Conservation (phyloP, 2,888 invertebrate genomes). For the Aphidoletes aphidimyza region DNA sequence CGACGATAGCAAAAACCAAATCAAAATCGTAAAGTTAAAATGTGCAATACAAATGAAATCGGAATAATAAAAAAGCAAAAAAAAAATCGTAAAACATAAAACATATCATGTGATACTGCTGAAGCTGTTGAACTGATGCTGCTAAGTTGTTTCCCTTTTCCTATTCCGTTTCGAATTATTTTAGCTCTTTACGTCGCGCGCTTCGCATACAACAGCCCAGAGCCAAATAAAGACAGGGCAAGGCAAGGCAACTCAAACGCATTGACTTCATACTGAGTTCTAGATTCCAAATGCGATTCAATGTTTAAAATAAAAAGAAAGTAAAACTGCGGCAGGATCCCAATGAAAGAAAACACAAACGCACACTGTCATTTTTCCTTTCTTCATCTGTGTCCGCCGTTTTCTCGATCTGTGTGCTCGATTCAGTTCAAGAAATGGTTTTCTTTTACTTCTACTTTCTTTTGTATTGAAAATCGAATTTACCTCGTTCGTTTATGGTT, state of each 20-base stretch:
- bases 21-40: slow-evolving; percentile 41
- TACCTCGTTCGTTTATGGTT: slow-evolving; percentile 33
- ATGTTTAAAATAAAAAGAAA: neutral
- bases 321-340: neutral
- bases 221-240: no score
- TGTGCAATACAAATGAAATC: slow-evolving; percentile 6
- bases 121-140: slow-evolving; percentile 35
- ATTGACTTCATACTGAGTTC: neutral
- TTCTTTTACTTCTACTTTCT: slow-evolving; percentile 31
- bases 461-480: slow-evolving; percentile 44
- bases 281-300: slow-evolving; percentile 11
- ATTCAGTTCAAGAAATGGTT: neutral
- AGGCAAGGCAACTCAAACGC: no score
- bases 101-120: neutral
- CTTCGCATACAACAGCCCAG: neutral
- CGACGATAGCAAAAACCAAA: neutral
- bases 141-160: slow-evolving; percentile 17
- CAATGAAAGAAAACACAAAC: neutral
- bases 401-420: neutral
- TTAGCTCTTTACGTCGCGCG: neutral
- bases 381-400: neutral
- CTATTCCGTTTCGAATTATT: slow-evolving; percentile 36
- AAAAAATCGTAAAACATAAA: slow-evolving; percentile 26
- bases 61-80: slow-evolving; percentile 16
- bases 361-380: neutral